These are phyloP conservation scores for Sinocyclocheilus rhinocerous DNA, from an alignment of 2,113 vertebrate genomes.

Conservation along the genomic window DNA sequence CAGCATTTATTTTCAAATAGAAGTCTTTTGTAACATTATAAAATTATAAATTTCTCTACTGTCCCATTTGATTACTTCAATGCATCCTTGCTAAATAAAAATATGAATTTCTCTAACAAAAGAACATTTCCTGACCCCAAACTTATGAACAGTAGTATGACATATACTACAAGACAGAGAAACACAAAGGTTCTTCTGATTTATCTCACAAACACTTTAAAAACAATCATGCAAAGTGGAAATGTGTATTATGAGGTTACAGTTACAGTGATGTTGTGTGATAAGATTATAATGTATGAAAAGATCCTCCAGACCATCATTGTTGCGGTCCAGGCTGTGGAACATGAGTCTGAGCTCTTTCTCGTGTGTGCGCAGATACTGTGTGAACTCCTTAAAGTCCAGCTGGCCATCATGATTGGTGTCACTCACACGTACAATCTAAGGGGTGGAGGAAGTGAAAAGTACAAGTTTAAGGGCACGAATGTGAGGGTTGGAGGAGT, in stretches of 20 bases:
- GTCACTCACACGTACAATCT: constrained; percentile 73
- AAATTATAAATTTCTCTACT: no score
- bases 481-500: not conserved
- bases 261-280: not conserved
- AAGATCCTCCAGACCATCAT: constrained; percentile 74
- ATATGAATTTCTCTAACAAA: no score
- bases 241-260: not conserved
- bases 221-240: no score
- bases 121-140: no score
- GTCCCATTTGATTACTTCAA: no score
- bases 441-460: not conserved
- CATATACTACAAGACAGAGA: no score
- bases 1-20: no score
- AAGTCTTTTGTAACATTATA: no score
- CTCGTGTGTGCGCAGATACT: constrained; percentile 80
- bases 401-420: constrained; percentile 76
- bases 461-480: not conserved
- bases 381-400: constrained; percentile 82
- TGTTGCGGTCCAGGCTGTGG: constrained; percentile 81
- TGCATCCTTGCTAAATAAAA: no score
- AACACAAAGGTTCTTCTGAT: no score
- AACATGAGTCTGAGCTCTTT: constrained; percentile 84
- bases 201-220: no score
- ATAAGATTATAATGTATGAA: not conserved
- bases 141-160: no score